Evolutionary conservation across 2,888 invertebrate genomes (phyloP), one percentile per base, ranked within the genome.

Genomic region (Ashinkailepas kermadecensis): DNA sequence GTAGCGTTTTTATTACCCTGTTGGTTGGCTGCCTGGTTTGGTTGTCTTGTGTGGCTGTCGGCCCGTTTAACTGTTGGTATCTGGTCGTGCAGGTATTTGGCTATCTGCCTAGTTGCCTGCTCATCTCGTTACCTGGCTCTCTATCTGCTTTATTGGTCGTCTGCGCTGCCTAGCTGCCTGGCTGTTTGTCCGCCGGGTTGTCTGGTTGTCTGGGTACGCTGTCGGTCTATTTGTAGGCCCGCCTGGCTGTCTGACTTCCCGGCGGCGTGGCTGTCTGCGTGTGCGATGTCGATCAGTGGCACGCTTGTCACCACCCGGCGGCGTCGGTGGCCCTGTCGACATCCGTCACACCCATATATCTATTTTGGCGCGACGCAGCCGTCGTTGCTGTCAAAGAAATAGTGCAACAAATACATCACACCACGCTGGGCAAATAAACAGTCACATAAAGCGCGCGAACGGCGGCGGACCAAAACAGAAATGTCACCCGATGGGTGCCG

Each of bases 331-430:
- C 62, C 70, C 70, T 13, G 25, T 12, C 70, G 39, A 39, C 70
- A 70, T 70, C 74, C 15, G 23, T 74, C 74, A 74, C 18, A 15
- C 39, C 15, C 70, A 74, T 74, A 74, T 9, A 74, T 74, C 74
- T 74, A n/a, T 54, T 56, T 56, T 10, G 56, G 56, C 74, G 74
- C 56, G 74, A 74, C 74, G 74, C 74, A 10, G 54, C 54, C 54
- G 74, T 74, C 74, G 56, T 56, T 54, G 10, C 74, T 74, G 74
- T 74, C 74, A 56, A 54, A 56, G 74, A 74, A 74, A 74, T 56
- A 21, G 56, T 21, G 74, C 56, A 56, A 56, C 74, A 74, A 74
- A 74, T 74, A 56, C 56, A 74, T 74, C 74, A 56, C 21, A 54
- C 54, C 11, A 56, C 23, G 74, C 10, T 56, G 56, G 74, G 54